Conservation (phyloP, 1,140 invertebrate species). For the Fopius arisanus region DNA sequence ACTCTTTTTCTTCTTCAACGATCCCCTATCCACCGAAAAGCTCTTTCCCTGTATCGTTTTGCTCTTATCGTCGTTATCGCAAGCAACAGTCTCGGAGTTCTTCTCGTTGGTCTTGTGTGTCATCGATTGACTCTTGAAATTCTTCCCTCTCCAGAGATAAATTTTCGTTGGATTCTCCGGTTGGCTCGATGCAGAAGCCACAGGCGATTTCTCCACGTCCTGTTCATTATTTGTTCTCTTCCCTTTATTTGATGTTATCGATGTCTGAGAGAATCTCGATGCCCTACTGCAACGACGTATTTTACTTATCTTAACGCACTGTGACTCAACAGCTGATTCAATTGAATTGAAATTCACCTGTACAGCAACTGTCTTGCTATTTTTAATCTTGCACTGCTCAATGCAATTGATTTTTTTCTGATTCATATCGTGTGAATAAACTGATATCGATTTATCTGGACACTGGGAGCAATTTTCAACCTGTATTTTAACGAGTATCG, state of each 20-base stretch:
- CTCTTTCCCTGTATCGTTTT: constrained; percentile 37
- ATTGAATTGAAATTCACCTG: constrained; percentile 40
- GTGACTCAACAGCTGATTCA: constrained; percentile 39
- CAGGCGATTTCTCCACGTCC: constrained; percentile 4
- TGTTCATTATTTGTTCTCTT: constrained; percentile 10
- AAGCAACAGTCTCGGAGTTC: background rate
- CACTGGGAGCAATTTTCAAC: constrained; percentile 50
- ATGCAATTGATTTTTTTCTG: constrained; percentile 19
- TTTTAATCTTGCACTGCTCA: constrained; percentile 28
- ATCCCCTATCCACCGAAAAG: constrained; percentile 40
- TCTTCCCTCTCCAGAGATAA: constrained; percentile 34
- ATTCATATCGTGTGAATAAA: constrained; percentile 25
- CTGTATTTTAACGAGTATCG: constrained; percentile 48
- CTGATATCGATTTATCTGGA: constrained; percentile 32
- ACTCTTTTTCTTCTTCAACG: constrained; percentile 44
- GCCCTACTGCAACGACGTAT: constrained; percentile 40
- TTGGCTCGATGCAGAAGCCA: background rate
- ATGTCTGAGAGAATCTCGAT: constrained; percentile 20
- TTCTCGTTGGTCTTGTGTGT: constrained; percentile 8
- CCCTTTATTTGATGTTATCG: constrained; percentile 36
- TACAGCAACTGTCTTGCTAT: constrained; percentile 35
- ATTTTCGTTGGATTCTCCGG: constrained; percentile 23
- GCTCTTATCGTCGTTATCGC: constrained; percentile 12
- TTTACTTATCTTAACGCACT: constrained; percentile 40
- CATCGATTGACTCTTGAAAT: constrained; percentile 30